phyloP scores from a whole-genome alignment of 2,113 vertebrate species.

The Pantherophis guttatus region DNA sequence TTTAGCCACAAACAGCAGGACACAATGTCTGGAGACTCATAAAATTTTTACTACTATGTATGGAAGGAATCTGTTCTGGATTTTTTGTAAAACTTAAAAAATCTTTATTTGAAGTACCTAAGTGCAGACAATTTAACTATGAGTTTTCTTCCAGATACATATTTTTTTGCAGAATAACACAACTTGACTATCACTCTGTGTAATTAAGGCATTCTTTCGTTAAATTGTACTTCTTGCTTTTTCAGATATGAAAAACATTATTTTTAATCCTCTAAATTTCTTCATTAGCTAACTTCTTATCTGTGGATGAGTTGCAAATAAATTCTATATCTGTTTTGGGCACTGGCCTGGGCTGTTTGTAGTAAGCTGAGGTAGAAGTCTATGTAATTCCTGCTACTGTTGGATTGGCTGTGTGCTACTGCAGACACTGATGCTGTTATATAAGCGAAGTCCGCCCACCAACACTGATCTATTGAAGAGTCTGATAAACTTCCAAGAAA shows the following conservation, averaged over 20 bases:
- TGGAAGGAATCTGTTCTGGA: neutral
- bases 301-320: neutral
- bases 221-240: neutral
- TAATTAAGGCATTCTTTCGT: neutral
- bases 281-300: neutral
- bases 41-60: neutral
- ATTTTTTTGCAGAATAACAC: neutral
- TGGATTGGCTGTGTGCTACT: neutral
- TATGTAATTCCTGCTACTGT: neutral
- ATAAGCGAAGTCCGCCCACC: neutral
- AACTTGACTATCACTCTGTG: neutral
- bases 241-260: neutral
- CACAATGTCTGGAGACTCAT: neutral
- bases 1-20: neutral
- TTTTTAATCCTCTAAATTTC: neutral
- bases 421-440: neutral
- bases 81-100: neutral
- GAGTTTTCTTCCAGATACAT: neutral
- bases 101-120: neutral
- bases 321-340: neutral
- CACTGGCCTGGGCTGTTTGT: neutral
- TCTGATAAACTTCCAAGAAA: neutral
- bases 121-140: neutral
- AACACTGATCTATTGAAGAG: neutral
- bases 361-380: neutral